Conservation (phyloP, 2,797 vertebrate genomes). For the Xenentodon cancila region DNA sequence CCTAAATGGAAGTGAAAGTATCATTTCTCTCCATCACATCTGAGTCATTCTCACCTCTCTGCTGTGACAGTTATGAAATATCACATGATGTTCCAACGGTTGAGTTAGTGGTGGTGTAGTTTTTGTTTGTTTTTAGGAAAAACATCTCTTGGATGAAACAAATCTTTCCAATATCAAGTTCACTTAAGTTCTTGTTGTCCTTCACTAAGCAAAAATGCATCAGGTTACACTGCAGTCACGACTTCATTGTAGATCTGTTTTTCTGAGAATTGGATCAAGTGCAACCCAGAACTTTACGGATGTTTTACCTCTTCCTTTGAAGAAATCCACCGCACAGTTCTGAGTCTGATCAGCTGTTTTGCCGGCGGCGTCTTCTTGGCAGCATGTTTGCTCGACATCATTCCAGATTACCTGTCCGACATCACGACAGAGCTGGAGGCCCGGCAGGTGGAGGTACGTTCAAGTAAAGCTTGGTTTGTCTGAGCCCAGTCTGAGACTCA, state of each 20-base stretch:
- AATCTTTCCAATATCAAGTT: too few species aligned
- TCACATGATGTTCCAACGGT: constrained; percentile 21
- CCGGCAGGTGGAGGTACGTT: constrained; percentile 70
- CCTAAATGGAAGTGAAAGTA: constrained; percentile 55
- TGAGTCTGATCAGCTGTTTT: constrained; percentile 89
- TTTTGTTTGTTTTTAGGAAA: neutral
- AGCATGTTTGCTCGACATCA: constrained; percentile 90
- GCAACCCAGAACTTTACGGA: too few species aligned
- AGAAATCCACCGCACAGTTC: constrained; percentile 80
- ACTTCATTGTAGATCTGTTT: neutral
- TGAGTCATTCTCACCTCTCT: constrained; percentile 18
- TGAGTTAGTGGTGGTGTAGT: neutral
- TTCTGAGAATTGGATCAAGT: too few species aligned
- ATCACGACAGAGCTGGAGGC: constrained; percentile 77
- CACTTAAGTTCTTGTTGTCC: too few species aligned
- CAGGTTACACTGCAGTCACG: neutral
- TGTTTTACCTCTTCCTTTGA: too few species aligned
- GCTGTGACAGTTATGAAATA: neutral
- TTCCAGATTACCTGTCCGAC: constrained; percentile 89
- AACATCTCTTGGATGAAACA: neutral
- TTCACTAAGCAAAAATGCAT: neutral
- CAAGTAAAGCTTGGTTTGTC: neutral
- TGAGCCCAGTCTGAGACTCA: too few species aligned
- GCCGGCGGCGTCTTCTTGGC: constrained; percentile 91
- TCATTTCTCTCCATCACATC: neutral